Evolutionary conservation across 1,140 invertebrate species (phyloP), one percentile per base, ranked within the genome.

Genomic region (Lepeophtheirus salmonis): DNA sequence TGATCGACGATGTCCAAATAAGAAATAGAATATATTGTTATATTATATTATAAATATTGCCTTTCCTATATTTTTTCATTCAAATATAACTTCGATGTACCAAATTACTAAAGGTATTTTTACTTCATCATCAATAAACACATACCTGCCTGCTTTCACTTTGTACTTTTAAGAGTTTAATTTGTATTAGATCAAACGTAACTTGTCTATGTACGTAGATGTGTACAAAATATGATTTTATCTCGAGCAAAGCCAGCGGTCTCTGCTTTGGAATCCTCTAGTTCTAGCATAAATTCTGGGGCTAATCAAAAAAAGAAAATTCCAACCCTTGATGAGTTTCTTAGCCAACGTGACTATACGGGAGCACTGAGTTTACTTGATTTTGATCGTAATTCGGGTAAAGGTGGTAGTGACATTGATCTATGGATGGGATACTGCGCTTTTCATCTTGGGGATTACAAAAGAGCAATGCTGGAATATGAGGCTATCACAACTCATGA

Each of bases 401-500:
- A 77, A 66, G 75, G 69, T 14, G 76, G 73, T 54, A 70, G 77
- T 4, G 78, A 80, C 68, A 78, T 79, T 16, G 81, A 86, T 64
- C 71, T 84, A 61, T 97, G 92, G 90, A 80, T 87, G 61, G 90
- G 83, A 1, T 97, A 90, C 70, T 95, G 90, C 72, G 80, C 82
- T 59, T 97, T 96, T 73, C 92, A 97, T 73, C 73, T 92, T 30
- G 91, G 89, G 0, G 88, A 97, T 68, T 96, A 94, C 72, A 83
- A 84, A 66, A 79, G 80, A 67, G 83, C 92, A 0, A 62, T 66
- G 13, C 18, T 64, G 49, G 60, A 67, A 41, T 67, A 67, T 52
- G 64, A 65, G 50, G 63, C 55, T n/a, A 21, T 65, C 14, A 64
- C 63, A 14, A 30, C 63, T 13, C 63, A 68, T 16, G 55, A 65